Percentiles rank a stretch among this genome's conserved stretches.
Evolutionary conservation across 2,888 invertebrate genomes (phyloP).

Genomic region (Dynastes tityus): DNA sequence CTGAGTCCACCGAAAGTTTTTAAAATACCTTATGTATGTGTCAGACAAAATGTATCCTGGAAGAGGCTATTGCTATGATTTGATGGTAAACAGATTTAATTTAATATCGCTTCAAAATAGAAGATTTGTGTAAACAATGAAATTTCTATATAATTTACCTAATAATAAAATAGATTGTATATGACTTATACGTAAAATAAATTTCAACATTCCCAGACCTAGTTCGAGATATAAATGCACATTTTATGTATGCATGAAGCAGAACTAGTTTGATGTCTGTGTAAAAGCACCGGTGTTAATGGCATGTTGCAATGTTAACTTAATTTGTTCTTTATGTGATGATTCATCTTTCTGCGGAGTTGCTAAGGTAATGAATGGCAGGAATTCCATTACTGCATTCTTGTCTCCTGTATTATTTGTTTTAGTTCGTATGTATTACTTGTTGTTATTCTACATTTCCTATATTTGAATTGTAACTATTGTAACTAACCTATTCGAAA

Average conservation of each 20-base stretch:
- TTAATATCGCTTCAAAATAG: neutral
- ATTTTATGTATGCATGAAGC: neutral
- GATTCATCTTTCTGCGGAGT: no score
- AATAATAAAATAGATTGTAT: neutral
- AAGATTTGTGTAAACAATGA: neutral
- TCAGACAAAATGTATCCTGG: neutral
- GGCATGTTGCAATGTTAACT: no score
- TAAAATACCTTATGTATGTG: neutral
- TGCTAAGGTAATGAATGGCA: no score
- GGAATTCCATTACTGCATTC: no score
- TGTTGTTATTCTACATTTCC: no score
- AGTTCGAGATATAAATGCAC: neutral
- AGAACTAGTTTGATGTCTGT: no score
- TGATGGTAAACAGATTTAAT: neutral
- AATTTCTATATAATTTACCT: conserved; percentile 2
- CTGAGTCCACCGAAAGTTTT: neutral
- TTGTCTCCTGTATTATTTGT: no score
- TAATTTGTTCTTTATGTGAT: no score
- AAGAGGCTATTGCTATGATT: neutral
- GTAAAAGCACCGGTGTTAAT: no score
- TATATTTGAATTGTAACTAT: no score
- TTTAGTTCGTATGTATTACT: no score
- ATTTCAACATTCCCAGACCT: neutral
- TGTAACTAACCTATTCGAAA: no score
- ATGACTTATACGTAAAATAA: neutral